phyloP scores from a whole-genome alignment of 2,113 vertebrate genomes.

The Ageneiosus marmoratus region DNA sequence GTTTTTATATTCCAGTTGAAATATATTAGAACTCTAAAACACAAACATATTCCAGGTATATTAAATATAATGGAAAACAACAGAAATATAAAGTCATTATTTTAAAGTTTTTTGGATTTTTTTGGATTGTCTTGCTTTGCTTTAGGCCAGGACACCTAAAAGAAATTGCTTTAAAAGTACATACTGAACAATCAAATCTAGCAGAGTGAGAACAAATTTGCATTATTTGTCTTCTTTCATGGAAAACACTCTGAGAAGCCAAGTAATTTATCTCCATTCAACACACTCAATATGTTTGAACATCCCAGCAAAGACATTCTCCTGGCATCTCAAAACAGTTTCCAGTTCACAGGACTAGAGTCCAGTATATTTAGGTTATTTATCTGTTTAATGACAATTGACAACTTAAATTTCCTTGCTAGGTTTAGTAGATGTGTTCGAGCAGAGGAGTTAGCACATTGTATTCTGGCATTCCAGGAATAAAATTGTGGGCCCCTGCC shows the following conservation, averaged over 20 bases:
- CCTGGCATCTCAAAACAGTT: background rate
- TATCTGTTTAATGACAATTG: background rate
- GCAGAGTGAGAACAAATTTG: background rate
- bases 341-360: background rate
- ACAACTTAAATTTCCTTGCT: too few relatives aligned
- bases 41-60: too few relatives aligned
- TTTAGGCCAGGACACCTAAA: background rate
- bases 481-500: background rate
- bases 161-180: background rate
- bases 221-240: slow-evolving; percentile 17
- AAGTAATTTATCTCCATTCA: slow-evolving; percentile 18
- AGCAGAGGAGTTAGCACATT: background rate
- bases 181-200: slow-evolving; percentile 4
- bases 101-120: background rate
- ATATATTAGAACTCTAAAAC: too few relatives aligned
- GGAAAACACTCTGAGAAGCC: background rate
- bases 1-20: too few relatives aligned
- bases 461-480: background rate
- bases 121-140: too few relatives aligned
- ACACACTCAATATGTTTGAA: background rate
- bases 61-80: background rate
- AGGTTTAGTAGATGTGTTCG: background rate
- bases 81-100: background rate
- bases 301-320: background rate
- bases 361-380: background rate